Percentiles rank a stretch among this genome's conserved stretches.
These are phyloP conservation scores for Entomyzon cyanotis DNA, from an alignment of 2,113 vertebrate genomes.

Conservation along the genomic window DNA sequence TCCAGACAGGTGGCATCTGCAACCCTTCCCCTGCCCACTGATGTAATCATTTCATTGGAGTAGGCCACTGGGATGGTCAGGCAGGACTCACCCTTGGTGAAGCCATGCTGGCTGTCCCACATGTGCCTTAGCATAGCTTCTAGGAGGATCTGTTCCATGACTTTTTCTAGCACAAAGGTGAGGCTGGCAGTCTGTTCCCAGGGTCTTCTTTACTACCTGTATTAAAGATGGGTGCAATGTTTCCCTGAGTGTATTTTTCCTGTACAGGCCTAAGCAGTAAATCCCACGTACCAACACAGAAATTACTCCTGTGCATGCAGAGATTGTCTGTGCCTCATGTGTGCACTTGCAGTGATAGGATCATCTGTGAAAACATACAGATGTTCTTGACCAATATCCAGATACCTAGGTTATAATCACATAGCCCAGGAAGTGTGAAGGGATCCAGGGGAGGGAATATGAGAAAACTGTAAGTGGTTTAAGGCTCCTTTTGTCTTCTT, in stretches of 20 bases:
- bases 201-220: background rate
- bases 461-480: background rate
- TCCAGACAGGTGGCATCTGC: background rate
- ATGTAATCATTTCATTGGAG: background rate
- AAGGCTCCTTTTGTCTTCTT: background rate
- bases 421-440: background rate
- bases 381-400: background rate
- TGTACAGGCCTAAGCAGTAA: background rate
- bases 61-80: background rate
- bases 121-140: background rate
- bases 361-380: background rate
- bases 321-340: background rate
- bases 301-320: background rate
- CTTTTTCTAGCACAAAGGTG: background rate
- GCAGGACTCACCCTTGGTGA: background rate
- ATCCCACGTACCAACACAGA: background rate
- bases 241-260: background rate
- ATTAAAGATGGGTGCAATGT: background rate
- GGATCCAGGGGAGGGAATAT: background rate
- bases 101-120: background rate
- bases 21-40: background rate
- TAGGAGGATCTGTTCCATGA: background rate
- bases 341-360: background rate
- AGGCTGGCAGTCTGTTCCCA: background rate
- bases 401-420: background rate